Evolutionary conservation across 2,888 invertebrate species (phyloP).

Genomic region (Aleiodes alternator): DNA sequence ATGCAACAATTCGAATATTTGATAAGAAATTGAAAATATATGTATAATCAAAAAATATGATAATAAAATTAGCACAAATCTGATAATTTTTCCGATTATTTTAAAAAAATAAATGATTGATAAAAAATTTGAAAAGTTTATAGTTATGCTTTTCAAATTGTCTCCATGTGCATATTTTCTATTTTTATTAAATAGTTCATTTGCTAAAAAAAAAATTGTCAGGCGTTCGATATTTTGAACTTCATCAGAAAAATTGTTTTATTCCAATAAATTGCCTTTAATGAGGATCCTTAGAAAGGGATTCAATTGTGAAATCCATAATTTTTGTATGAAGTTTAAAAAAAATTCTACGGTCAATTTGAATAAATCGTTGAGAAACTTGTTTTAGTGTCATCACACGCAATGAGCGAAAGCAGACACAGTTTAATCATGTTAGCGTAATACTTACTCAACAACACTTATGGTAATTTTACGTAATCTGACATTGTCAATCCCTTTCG

Average conservation of each 20-base stretch:
- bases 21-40: too few species aligned
- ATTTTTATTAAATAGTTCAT: too few species aligned
- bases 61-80: too few species aligned
- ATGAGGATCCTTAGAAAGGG: not conserved
- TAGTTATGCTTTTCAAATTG: too few species aligned
- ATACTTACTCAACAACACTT: conserved; percentile 23
- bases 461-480: conserved; percentile 20
- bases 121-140: too few species aligned
- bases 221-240: too few species aligned
- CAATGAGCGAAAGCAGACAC: conserved; percentile 23
- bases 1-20: not conserved
- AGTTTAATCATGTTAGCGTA: conserved; percentile 21
- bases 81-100: too few species aligned
- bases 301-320: not conserved
- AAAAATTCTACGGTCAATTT: not conserved
- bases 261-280: not conserved
- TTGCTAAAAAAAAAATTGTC: too few species aligned
- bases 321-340: not conserved
- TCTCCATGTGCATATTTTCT: too few species aligned
- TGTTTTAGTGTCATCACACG: conserved; percentile 27
- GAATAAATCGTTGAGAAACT: not conserved
- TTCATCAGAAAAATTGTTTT: too few species aligned
- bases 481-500: not conserved
- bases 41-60: too few species aligned
- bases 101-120: too few species aligned